Base-by-base conservation (phyloP, 23 tunicate species). In the Halocynthia roretzi region DNA sequence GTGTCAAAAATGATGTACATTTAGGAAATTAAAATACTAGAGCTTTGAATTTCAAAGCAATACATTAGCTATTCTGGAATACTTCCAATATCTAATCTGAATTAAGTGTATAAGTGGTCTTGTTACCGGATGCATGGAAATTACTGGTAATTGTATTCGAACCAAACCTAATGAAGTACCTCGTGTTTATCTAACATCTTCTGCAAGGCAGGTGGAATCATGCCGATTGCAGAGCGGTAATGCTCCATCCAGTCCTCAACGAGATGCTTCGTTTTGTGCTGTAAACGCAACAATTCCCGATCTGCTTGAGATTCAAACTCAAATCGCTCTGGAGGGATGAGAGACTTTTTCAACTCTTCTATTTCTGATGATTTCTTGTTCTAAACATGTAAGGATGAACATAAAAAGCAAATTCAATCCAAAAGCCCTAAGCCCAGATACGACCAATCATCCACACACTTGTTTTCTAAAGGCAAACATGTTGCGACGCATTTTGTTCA, bases 241-340 rank as follows among this genome's bases (percentile, higher is more conserved):
- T 85, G 90, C 51, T 90, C 97, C 97, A 90, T 85, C 97, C 97
- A 90, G 31, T 85, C 86, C 11, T 85, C 97, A 54, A 90, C 76
- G 64, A 90, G 70, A 44, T 52, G 62, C 53, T 77, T 85, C 15
- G 90, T 51, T 58, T 84, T 84, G 19, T 77, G 67, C 52, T 80
- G 83, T 14, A 90, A 76, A 50, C 84, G 71, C 53, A 71, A 81
- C 49, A 90, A 67, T 23, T 90, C 97, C 6, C 90, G 86, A 83
- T 85, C 97, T 10, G 97, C 97, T 76, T 85, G 90, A 66, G 97
- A 90, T 74, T 90, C 97, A 71, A 81, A 90, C 83, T 90, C 97
- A 71, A 90, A 90, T 10, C 90, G 77, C 50, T 84, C 90, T 11
- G 88, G 85, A 40, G 85, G 81, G 40, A 83, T 87, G 17, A 89